Percentiles rank a stretch among this genome's conserved stretches.
Conservation (phyloP, 2,113 vertebrate genomes). For the Barbus barbus region DNA sequence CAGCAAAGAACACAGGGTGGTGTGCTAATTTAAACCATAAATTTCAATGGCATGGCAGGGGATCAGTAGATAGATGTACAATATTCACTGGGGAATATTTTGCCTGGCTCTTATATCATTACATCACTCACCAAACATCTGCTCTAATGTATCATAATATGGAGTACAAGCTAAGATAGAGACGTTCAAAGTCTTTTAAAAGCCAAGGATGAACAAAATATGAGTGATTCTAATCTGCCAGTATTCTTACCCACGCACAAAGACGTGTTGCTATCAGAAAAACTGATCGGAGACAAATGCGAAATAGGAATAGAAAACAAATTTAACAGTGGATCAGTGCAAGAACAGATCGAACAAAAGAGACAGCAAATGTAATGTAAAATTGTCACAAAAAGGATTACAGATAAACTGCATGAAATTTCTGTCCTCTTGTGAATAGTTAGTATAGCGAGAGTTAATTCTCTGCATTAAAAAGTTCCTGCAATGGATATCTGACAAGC, state of each 20-base stretch:
- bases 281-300: neutral
- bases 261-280: neutral
- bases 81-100: constrained; percentile 24
- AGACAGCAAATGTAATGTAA: neutral
- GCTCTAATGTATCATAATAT: constrained; percentile 22
- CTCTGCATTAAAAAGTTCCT: too few species aligned
- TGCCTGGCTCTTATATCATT: constrained; percentile 10
- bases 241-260: constrained; percentile 12
- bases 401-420: neutral
- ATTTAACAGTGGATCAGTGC: neutral
- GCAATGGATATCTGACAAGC: neutral
- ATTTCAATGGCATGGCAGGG: constrained; percentile 3
- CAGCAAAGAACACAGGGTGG: neutral
- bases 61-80: neutral
- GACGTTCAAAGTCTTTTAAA: neutral
- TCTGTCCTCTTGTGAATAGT: neutral
- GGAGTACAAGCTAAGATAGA: neutral
- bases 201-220: constrained; percentile 5
- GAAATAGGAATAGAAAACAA: neutral
- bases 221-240: constrained; percentile 30
- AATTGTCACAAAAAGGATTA: neutral
- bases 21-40: constrained; percentile 32
- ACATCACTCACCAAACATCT: constrained; percentile 25
- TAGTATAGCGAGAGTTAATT: too few species aligned
- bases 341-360: neutral